These are phyloP conservation scores for Thunnus thynnus DNA, from an alignment of 2,113 vertebrate species.

Conservation along the genomic window DNA sequence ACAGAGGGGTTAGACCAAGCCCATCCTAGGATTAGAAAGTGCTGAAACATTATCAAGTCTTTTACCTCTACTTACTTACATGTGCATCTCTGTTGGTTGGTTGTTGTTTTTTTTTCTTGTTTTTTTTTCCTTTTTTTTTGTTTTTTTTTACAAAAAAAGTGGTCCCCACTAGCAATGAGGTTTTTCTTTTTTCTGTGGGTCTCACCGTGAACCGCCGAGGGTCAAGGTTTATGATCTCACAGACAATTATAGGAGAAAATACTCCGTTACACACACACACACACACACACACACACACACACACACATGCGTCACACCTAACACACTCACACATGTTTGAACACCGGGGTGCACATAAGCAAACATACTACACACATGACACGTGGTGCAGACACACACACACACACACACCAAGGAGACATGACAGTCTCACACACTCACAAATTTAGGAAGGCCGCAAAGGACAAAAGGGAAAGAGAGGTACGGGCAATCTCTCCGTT, in stretches of 20 bases:
- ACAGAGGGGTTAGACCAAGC: slow-evolving; percentile 73
- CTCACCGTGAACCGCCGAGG: slow-evolving; percentile 76
- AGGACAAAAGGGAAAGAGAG: slow-evolving; percentile 46
- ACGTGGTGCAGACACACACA: slow-evolving; percentile 24
- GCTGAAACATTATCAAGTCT: slow-evolving; percentile 88
- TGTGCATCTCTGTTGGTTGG: slow-evolving; percentile 84
- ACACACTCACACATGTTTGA: slow-evolving; percentile 21
- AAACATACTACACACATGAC: slow-evolving; percentile 22
- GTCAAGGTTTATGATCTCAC: slow-evolving; percentile 81
- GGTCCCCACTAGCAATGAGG: slow-evolving; percentile 86
- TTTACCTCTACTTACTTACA: slow-evolving; percentile 83
- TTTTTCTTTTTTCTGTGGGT: slow-evolving; percentile 79
- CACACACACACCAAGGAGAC: slow-evolving; percentile 17
- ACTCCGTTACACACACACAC: slow-evolving; percentile 4
- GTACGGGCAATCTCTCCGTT: slow-evolving; percentile 41
- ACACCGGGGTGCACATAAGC: slow-evolving; percentile 18
- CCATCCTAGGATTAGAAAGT: slow-evolving; percentile 84
- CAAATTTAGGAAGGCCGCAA: slow-evolving; percentile 70
- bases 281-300: slow-evolving; percentile 14
- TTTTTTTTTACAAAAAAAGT: slow-evolving; percentile 74
- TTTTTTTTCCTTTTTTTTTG: slow-evolving; percentile 22
- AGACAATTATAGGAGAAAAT: slow-evolving; percentile 69
- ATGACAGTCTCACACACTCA: slow-evolving; percentile 39
- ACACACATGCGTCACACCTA: slow-evolving; percentile 7
- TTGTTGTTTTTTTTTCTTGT: slow-evolving; percentile 31